Evolutionary conservation across 2,113 vertebrate genomes (phyloP), one percentile per base, ranked within the genome.

Genomic region (Ptilonorhynchus violaceus): DNA sequence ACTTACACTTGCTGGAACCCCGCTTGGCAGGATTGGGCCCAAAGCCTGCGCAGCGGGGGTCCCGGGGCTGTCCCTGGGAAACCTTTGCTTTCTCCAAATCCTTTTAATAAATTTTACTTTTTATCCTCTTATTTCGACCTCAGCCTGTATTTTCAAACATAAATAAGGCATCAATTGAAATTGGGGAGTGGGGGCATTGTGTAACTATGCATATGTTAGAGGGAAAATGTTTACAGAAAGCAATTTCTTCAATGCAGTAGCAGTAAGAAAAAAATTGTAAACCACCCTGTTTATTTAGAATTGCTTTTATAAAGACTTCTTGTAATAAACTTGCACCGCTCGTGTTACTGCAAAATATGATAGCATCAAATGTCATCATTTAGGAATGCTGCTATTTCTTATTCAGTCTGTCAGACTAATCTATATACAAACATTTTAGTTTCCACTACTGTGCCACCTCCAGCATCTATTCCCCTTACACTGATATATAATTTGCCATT

Each of bases 171-270:
- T n/a, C n/a, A n/a, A n/a, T n/a, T 62, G 31, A 93, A 86, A 89
- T 2, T 42, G 39, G 25, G 5, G 5, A 42, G 6, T 25, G 24
- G 9, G 11, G 6, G 8, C 5, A 0, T 35, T 69, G 11, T 42
- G 11, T n/a, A n/a, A 42, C 64, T 44, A 64, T 0, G 3, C 25
- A 7, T 42, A 72, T 30, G 14, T 42, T 68, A 50, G 74, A 88
- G 18, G n/a, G 13, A 58, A 37, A 42, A n/a, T 37, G 20, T 69
- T 89, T 85, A 74, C 11, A 70, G 42, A 78, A 90, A 63, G 47
- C 37, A 78, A 46, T 59, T 90, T 62, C 31, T 75, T 88, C 33
- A 78, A 30, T 50, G 67, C 10, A 92, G 28, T 6, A 74, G 19
- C 27, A 89, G 13, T 39, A 82, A 50, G 25, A 78, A 80, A 82